These are phyloP conservation scores for Gracilinanus agilis DNA, from an alignment of 2,113 vertebrate genomes.

Conservation along the genomic window DNA sequence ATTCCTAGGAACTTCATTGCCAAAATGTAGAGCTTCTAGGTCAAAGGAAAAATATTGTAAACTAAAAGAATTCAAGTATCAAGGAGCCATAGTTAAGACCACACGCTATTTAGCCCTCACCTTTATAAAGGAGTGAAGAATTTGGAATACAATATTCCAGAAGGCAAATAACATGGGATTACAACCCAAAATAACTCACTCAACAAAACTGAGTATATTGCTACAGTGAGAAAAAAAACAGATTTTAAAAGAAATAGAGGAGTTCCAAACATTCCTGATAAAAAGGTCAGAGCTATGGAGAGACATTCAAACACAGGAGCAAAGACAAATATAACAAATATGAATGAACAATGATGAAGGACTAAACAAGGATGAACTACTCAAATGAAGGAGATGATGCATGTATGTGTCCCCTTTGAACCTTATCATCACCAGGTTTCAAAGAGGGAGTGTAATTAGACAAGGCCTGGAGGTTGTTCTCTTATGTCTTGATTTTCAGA, in stretches of 20 bases:
- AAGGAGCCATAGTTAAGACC: not conserved
- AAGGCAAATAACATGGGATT: not conserved
- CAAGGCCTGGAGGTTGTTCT: not conserved
- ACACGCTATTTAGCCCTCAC: not conserved
- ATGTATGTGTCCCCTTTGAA: not conserved
- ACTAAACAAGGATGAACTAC: not conserved
- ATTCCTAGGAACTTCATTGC: not conserved
- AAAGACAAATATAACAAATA: not conserved
- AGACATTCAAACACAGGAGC: not conserved
- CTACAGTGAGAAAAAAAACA: not conserved
- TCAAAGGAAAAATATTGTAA: not conserved
- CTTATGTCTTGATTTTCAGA: not conserved
- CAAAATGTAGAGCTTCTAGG: not conserved
- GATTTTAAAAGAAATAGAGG: not conserved
- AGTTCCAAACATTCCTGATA: not conserved
- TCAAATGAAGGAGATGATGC: not conserved
- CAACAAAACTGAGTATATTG: not conserved
- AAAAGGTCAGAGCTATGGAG: not conserved
- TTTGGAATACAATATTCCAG: not conserved
- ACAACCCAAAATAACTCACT: not conserved
- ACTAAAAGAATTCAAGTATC: not conserved
- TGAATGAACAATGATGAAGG: not conserved
- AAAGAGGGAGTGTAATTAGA: not conserved
- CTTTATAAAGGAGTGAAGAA: not conserved
- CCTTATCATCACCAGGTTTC: not conserved